These are phyloP conservation scores for Alligator mississippiensis DNA, from an alignment of 2,113 vertebrate species.

Conservation along the genomic window DNA sequence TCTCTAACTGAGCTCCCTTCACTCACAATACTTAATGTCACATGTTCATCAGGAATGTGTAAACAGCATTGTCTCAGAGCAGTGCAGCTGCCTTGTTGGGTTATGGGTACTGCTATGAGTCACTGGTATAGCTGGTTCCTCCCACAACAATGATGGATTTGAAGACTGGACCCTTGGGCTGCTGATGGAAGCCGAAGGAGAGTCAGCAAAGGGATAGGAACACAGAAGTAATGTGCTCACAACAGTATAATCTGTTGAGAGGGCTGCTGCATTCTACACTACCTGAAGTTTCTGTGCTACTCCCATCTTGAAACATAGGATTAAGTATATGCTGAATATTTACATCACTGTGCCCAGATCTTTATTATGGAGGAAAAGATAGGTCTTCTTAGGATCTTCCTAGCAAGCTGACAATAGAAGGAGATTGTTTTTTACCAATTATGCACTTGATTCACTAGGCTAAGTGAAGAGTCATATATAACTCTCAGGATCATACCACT, in stretches of 20 bases:
- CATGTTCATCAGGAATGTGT: not conserved
- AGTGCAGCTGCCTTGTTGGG: not conserved
- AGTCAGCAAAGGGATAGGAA: not conserved
- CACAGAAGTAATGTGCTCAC: not conserved
- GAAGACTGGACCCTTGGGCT: not conserved
- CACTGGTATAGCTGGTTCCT: not conserved
- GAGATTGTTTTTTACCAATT: not conserved
- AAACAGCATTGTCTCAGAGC: not conserved
- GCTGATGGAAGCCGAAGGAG: not conserved
- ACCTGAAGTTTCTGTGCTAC: not conserved
- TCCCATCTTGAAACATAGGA: not conserved
- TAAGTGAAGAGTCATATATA: not conserved
- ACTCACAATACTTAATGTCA: not conserved
- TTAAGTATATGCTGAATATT: not conserved
- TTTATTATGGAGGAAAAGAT: not conserved
- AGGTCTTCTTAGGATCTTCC: not conserved
- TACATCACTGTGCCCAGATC: not conserved
- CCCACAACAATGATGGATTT: not conserved
- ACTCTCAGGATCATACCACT: not conserved
- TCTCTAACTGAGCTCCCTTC: not conserved
- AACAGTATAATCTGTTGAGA: not conserved
- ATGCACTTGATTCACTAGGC: not conserved
- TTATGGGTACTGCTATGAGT: not conserved
- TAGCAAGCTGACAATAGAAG: not conserved
- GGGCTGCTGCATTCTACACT: not conserved